Conservation (phyloP, 2,113 vertebrate species). For the Crotalus tigris region DNA sequence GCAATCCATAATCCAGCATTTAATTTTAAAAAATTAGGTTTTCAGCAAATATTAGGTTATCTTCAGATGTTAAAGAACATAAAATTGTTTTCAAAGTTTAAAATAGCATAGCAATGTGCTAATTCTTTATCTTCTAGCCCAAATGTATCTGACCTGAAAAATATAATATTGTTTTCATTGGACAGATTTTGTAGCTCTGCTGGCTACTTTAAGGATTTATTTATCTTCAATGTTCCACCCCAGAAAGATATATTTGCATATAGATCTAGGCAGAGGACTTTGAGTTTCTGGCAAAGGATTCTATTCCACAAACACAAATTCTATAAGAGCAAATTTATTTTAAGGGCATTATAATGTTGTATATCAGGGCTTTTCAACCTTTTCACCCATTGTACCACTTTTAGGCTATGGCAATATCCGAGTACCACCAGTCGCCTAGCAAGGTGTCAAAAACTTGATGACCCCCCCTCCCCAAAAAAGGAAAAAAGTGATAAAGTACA, state of each 20-base stretch:
- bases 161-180: background rate
- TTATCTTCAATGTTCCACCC: background rate
- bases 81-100: background rate
- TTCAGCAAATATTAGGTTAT: background rate
- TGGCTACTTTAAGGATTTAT: background rate
- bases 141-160: background rate
- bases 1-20: background rate
- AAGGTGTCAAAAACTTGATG: no score
- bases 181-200: background rate
- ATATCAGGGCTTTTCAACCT: no score
- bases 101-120: background rate
- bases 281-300: background rate
- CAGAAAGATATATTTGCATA: background rate
- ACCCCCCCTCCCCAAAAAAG: no score
- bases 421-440: no score
- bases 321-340: background rate
- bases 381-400: no score
- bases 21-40: background rate
- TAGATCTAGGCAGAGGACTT: background rate
- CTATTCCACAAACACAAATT: background rate
- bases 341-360: background rate
- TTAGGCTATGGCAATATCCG: no score
- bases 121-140: background rate
- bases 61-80: background rate
- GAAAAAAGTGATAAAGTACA: no score